Conservation (phyloP, 2,888 invertebrate genomes). For the Microchrysa polita region DNA sequence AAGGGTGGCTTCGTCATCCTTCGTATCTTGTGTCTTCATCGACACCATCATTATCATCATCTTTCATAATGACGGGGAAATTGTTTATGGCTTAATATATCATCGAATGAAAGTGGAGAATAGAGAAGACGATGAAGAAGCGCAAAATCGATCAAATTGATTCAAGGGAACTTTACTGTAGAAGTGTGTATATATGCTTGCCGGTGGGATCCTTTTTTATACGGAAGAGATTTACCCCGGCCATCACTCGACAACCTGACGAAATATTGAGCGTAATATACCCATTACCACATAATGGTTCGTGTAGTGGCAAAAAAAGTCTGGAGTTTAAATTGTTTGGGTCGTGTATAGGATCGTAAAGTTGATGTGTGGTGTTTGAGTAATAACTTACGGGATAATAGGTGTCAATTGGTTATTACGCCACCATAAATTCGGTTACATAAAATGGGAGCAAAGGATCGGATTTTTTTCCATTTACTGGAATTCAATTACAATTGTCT, state of each 20-base stretch:
- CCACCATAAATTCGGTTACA: background rate
- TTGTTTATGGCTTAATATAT: constrained; percentile 43
- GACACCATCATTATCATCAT: constrained; percentile 32
- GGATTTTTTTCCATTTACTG: no score
- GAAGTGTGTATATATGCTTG: background rate
- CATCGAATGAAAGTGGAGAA: constrained; percentile 5
- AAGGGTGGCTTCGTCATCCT: constrained; percentile 26
- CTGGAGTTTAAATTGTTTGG: constrained; percentile 32
- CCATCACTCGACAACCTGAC: no score
- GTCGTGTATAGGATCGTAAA: constrained; percentile 8
- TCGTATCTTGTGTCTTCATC: constrained; percentile 6
- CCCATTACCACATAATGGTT: constrained; percentile 10
- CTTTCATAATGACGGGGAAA: constrained; percentile 39
- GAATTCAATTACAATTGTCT: no score
- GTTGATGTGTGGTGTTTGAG: constrained; percentile 25
- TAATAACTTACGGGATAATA: constrained; percentile 12
- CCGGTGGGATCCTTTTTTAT: background rate
- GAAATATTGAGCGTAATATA: constrained; percentile 10
- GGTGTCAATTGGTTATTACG: constrained; percentile 31
- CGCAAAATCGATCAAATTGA: constrained; percentile 22
- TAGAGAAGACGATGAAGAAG: background rate
- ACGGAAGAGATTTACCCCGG: background rate
- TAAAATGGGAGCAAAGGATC: no score
- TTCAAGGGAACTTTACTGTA: background rate
- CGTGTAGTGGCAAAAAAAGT: background rate